Evolutionary conservation across 2,888 invertebrate genomes (phyloP), one percentile per base, ranked within the genome.

Genomic region (Meteorus colon): DNA sequence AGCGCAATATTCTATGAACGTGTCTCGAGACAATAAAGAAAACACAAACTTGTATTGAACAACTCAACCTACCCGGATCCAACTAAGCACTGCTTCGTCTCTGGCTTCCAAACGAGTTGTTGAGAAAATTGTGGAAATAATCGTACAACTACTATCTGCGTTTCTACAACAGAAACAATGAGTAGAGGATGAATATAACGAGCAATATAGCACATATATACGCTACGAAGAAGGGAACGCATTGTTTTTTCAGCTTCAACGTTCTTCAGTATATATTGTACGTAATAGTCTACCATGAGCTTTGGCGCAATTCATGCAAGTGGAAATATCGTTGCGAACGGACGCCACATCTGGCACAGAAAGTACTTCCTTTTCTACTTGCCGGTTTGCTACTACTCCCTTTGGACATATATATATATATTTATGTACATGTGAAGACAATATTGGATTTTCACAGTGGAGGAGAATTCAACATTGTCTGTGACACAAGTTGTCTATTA

Each of bases 111-210:
- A 55, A 55, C 55, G 55, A 55, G 55, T 19, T 3, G 19, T 55
- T 55, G 55, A 55, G 55, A 55, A 55, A 24, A 55, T 55, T 55
- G 55, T 55, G 5, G 55, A 55, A 19, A 55, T 55, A 55, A 55
- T 55, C 19, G n/a, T 55, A n/a, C 55, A 19, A 19, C 19, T n/a
- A 55, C 55, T 55, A 55, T 55, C 55, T 19, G 8, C 19, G 19
- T 55, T 19, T 55, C 19, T 8, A 55, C 55, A 24, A 55, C 8
- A 0, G n/a, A 19, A 55, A 19, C 19, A 55, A 55, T 55, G 55
- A 55, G 19, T 1, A 19, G 55, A 55, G 55, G 2, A n/a, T 55
- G 19, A 55, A 55, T 55, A 19, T 55, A 24, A 19, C 8, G 19
- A 19, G 19, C 19, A 55, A 55, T 24, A 55, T 55, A 19, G 41